Evolutionary conservation across 2,888 invertebrate species (phyloP), one percentile per base, ranked within the genome.

Genomic region (Ormyrus pomaceus): DNA sequence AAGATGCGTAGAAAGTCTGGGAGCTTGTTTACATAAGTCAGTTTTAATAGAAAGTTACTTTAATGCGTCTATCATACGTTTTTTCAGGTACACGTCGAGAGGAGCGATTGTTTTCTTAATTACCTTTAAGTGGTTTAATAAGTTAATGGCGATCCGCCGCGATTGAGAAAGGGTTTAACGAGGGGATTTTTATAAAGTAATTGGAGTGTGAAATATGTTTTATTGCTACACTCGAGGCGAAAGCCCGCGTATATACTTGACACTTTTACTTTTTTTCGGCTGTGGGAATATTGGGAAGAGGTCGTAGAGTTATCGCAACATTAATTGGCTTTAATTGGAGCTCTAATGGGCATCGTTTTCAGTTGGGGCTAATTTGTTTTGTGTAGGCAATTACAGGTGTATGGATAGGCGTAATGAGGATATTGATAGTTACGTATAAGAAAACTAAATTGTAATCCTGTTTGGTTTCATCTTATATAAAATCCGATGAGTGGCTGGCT

Each of bases 51-150:
- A 80, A 80, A 80, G 76, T 76, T 79, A 34, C 34, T 62, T 76
- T 55, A 61, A 76, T 76, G 48, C 55, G 5, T 19, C 48, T 9
- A 51, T 7, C 46, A 9, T 55, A 34, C 6, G 10, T 51, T 51
- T 51, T 48, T 56, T 5, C 34, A 3, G 46, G 10, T 64, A 45
- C 48, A 10, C 62, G 10, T 8, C 10, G n/a, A 2, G 10, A 50
- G 19, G 19, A 65, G 74, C 61, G 76, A 80, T 80, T 80, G 66
- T 80, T 76, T 76, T 76, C 76, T 66, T 80, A 76, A 80, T 80
- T 76, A 65, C 80, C 62, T 75, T 76, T 72, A 71, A 78, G 65
- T 68, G 65, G 51, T 66, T 72, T 75, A 75, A 76, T 76, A 62
- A 71, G 72, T 66, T 80, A 80, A 80, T 71, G 59, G 61, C 61